Conservation (phyloP, 2,888 invertebrate genomes). For the Molanna angustata region DNA sequence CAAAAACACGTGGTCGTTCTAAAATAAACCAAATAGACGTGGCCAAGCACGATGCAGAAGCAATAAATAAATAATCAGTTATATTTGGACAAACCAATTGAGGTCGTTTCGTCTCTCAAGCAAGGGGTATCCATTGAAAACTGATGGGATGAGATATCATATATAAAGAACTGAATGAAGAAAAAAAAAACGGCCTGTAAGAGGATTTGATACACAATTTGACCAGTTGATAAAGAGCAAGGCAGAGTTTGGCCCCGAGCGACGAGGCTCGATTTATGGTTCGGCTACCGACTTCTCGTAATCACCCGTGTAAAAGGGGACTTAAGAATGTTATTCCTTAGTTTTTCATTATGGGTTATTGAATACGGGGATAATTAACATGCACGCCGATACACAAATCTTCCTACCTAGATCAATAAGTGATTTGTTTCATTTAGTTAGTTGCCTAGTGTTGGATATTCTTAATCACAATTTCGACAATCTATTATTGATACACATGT, state of each 20-base stretch:
- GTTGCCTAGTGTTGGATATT: background rate
- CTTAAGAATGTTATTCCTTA: conserved; percentile 18
- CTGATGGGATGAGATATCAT: too few relatives aligned
- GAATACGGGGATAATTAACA: conserved; percentile 15
- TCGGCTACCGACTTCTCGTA: conserved; percentile 12
- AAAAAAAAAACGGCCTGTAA: background rate
- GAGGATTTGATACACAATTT: background rate
- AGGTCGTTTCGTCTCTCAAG: too few relatives aligned
- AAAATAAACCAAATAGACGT: too few relatives aligned
- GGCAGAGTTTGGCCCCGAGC: conserved; percentile 5
- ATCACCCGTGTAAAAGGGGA: conserved; percentile 16
- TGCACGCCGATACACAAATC: conserved; percentile 1
- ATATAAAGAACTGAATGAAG: background rate
- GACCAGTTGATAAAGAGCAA: conserved; percentile 10
- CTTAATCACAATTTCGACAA: background rate
- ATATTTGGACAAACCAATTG: too few relatives aligned
- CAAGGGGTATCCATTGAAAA: too few relatives aligned
- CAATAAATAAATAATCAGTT: too few relatives aligned
- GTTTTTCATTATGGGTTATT: conserved; percentile 11
- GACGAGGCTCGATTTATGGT: conserved; percentile 8
- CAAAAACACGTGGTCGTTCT: too few relatives aligned
- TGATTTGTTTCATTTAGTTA: conserved; percentile 8
- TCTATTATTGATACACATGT: background rate
- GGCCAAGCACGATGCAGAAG: too few relatives aligned
- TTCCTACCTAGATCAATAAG: background rate